A percentile compares a stretch with the other conserved stretches of the same genome.
phyloP scores from a whole-genome alignment of 2,888 invertebrate genomes.

The Microctonus hyperodae region DNA sequence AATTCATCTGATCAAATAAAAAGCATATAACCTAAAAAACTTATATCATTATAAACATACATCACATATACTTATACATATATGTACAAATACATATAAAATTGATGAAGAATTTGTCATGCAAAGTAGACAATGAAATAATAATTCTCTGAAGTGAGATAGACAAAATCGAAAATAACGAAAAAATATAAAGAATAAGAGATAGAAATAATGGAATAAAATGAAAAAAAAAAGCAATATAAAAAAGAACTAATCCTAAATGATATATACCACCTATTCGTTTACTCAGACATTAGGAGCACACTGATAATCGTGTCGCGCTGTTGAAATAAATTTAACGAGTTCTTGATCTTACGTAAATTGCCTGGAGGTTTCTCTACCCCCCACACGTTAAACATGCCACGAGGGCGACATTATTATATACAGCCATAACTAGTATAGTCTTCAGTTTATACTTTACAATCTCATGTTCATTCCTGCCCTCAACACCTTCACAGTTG shows the following conservation, averaged over 20 bases:
- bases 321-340: constrained; percentile 45
- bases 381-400: constrained; percentile 4
- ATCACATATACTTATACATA: too few species aligned
- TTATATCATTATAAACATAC: not conserved
- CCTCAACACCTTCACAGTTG: not conserved
- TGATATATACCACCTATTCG: constrained; percentile 29
- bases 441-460: not conserved
- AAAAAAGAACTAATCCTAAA: not conserved
- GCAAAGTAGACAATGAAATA: too few species aligned
- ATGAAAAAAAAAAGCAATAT: not conserved
- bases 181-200: not conserved
- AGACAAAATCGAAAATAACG: not conserved
- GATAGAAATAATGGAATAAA: not conserved
- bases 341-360: constrained; percentile 45
- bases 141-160: too few species aligned
- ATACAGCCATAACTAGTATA: too few species aligned
- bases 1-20: constrained; percentile 54
- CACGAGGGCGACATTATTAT: not conserved
- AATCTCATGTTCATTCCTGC: not conserved
- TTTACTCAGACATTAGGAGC: constrained; percentile 46
- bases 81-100: too few species aligned
- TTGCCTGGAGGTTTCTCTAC: constrained; percentile 20
- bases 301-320: constrained; percentile 42
- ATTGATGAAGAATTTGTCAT: too few species aligned
- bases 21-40: not conserved